A percentile compares a stretch with the other conserved stretches of the same genome.
Conservation (phyloP, 2,113 vertebrate species). For the Sphyrna mokarran region DNA sequence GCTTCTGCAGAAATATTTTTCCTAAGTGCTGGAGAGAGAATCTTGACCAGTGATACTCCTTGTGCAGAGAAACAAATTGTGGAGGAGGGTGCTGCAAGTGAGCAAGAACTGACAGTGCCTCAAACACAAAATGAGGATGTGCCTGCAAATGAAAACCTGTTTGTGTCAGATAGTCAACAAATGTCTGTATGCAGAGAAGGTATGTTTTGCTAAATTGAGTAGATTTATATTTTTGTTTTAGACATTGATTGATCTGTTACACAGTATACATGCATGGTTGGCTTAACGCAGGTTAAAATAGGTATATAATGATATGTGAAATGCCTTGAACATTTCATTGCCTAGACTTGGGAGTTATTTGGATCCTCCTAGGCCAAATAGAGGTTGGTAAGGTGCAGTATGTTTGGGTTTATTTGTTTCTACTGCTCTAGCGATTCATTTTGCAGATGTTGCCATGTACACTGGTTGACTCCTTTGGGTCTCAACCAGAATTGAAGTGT, state of each 20-base stretch:
- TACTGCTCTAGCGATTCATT: neutral
- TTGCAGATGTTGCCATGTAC: neutral
- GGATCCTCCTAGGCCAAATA: neutral
- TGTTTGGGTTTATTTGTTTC: neutral
- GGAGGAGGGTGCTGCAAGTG: neutral
- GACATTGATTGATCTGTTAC: neutral
- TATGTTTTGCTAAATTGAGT: neutral
- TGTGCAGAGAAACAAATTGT: neutral
- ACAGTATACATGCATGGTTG: neutral
- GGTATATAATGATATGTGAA: neutral
- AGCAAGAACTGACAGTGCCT: neutral
- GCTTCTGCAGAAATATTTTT: neutral
- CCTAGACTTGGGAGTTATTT: neutral
- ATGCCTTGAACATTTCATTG: neutral
- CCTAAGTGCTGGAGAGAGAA: neutral
- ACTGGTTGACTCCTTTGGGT: neutral
- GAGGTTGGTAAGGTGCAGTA: neutral
- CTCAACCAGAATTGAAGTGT: neutral
- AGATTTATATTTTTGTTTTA: neutral
- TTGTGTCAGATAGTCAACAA: neutral
- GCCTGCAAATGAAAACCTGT: constrained; percentile 1
- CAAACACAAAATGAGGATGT: neutral
- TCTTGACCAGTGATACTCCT: neutral
- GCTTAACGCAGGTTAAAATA: neutral
- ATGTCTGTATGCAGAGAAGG: constrained; percentile 34